Evolutionary conservation across 2,113 vertebrate genomes (phyloP).

Genomic region (Protomyctophum bolini): DNA sequence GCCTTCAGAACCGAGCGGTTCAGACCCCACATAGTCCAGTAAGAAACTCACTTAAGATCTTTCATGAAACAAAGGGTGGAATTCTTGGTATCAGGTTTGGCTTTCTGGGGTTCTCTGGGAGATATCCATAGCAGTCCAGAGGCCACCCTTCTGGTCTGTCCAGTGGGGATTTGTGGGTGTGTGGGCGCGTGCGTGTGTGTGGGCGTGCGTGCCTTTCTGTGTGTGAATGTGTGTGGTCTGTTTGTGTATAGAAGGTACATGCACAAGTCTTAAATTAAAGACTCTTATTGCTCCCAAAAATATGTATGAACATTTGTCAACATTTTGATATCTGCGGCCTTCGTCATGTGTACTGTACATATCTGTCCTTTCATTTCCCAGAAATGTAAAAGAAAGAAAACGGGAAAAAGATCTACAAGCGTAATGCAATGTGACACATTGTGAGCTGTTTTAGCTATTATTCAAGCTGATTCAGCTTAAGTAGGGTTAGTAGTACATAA

Average conservation of each 20-base stretch:
- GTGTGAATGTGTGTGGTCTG: neutral
- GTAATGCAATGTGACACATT: no score
- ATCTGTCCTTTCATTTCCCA: no score
- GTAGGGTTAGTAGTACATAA: no score
- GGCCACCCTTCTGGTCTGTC: slow-evolving; percentile 10
- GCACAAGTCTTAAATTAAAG: no score
- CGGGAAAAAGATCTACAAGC: no score
- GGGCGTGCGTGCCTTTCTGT: neutral
- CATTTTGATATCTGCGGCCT: no score
- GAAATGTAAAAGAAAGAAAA: no score
- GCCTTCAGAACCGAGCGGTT: neutral
- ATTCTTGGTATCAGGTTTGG: slow-evolving; percentile 31
- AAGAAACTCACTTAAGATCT: slow-evolving; percentile 28
- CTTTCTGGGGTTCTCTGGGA: slow-evolving; percentile 29
- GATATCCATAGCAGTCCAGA: slow-evolving; percentile 35
- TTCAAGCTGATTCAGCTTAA: no score
- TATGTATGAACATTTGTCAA: no score
- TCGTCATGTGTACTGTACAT: no score
- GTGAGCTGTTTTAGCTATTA: no score
- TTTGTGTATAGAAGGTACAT: neutral
- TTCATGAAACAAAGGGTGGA: slow-evolving; percentile 24
- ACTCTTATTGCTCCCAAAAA: no score
- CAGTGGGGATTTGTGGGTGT: slow-evolving; percentile 11
- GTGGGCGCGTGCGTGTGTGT: slow-evolving; percentile 11
- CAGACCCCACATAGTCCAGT: slow-evolving; percentile 1